A percentile compares a stretch with the other conserved stretches of the same genome.
Conservation (phyloP, 2,888 invertebrate genomes). For the Pteria penguin region DNA sequence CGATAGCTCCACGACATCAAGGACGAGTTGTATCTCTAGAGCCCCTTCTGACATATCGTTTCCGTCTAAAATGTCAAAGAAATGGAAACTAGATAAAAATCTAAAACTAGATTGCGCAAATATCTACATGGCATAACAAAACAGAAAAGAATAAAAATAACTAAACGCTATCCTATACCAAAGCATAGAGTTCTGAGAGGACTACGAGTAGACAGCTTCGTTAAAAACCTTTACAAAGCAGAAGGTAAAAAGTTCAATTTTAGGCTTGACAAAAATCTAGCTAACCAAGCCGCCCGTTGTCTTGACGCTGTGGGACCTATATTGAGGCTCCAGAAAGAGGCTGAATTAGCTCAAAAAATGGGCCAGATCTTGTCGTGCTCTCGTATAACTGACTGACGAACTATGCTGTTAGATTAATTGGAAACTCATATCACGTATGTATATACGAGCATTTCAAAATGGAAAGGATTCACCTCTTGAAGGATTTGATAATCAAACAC, state of each 20-base stretch:
- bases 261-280: neutral
- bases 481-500: too few relatives aligned
- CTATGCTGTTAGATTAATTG: neutral
- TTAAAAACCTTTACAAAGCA: neutral
- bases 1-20: too few relatives aligned
- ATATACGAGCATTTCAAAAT: too few relatives aligned
- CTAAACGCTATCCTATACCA: neutral
- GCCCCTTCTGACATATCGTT: too few relatives aligned
- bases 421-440: neutral
- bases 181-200: neutral
- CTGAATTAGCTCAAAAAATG: neutral
- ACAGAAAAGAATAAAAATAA: neutral
- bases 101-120: neutral
- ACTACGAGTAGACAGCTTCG: neutral
- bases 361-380: neutral
- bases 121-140: neutral
- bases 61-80: neutral
- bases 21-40: too few relatives aligned
- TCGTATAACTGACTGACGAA: neutral
- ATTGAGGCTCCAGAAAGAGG: neutral
- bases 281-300: neutral
- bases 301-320: neutral
- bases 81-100: neutral
- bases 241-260: neutral
- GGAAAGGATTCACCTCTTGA: too few relatives aligned